These are phyloP conservation scores for Tachina lurida DNA, from an alignment of 2,888 invertebrate genomes.

Conservation along the genomic window DNA sequence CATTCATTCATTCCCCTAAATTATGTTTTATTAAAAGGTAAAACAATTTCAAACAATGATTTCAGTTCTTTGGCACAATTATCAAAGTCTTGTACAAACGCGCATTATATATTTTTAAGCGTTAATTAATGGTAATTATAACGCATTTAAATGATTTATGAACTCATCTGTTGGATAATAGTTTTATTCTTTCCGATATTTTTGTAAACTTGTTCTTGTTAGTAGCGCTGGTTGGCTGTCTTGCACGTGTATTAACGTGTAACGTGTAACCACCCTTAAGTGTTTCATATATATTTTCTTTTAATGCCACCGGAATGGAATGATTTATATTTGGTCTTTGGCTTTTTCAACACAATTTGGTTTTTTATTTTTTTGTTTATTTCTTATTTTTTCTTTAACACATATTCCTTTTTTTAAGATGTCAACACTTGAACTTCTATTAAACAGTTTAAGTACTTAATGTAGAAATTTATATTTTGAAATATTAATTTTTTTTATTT, in stretches of 20 bases:
- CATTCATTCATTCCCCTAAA: constrained; percentile 28
- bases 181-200: constrained; percentile 13
- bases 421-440: constrained; percentile 62
- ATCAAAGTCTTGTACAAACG: constrained; percentile 11
- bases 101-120: constrained; percentile 43
- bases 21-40: constrained; percentile 42
- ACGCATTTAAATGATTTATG: constrained; percentile 73
- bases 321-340: constrained; percentile 41
- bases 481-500: not conserved
- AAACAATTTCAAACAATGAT: constrained; percentile 40
- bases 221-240: not conserved
- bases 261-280: constrained; percentile 56
- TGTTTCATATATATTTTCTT: constrained; percentile 22
- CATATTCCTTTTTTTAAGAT: constrained; percentile 46
- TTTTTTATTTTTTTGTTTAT: constrained; percentile 20
- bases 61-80: constrained; percentile 11
- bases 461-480: not conserved
- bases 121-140: constrained; percentile 71
- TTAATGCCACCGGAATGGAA: constrained; percentile 36
- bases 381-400: constrained; percentile 26
- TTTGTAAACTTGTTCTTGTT: constrained; percentile 13
- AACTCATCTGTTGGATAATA: constrained; percentile 65
- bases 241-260: not conserved
- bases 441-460: constrained; percentile 3
- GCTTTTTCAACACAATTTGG: not conserved